Base-by-base conservation (phyloP, 1,140 invertebrate genomes). In the Akabosia matsudoensis region DNA sequence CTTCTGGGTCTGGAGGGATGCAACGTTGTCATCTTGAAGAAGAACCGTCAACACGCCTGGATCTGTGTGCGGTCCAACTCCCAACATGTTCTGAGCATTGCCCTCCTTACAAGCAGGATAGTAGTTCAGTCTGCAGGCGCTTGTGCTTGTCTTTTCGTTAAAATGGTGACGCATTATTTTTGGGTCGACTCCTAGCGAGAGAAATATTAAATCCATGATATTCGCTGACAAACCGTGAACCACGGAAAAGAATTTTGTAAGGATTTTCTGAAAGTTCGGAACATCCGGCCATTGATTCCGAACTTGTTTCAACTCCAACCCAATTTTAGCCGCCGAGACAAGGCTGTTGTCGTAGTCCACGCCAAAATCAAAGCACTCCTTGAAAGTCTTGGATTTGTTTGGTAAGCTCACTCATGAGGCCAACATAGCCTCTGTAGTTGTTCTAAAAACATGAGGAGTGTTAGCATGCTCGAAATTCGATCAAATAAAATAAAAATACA, bases 311-410 rank as follows among this genome's bases (percentile, higher is more conserved):
- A 18, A 73, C 54, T 30, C 52, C 22, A 70, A 61, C 37, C 14
- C 13, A 13, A 28, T 31, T 10, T 28, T 3, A 4, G 10, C 14
- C 10, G 28, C 67, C 28, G n/a, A n/a, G n/a, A n/a, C n/a, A n/a
- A n/a, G n/a, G n/a, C n/a, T 22, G 18, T 31, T 18, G 4, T 70
- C 14, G 33, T 28, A 3, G 7, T 73, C 74, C 1, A 1, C n/a
- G 18, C 71, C 75, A 54, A 73, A 74, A 33, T 79, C 78, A 28
- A 76, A 79, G 1, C 64, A 71, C 64, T 79, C 74, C 52, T 79
- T 79, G 74, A 74, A 78, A n/a, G 74, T 79, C 78, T 18, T 74
- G 3, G 18, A 70, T 76, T 51, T 79, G 74, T n/a, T 76, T 79
- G 0, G 78, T 79, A 16, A 76, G 30, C 33, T 79, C 78, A 33